Evolutionary conservation across 37 sponge, comb jelly and placozoan genomes (phyloP).

Genomic region (Haliclona indistincta): DNA sequence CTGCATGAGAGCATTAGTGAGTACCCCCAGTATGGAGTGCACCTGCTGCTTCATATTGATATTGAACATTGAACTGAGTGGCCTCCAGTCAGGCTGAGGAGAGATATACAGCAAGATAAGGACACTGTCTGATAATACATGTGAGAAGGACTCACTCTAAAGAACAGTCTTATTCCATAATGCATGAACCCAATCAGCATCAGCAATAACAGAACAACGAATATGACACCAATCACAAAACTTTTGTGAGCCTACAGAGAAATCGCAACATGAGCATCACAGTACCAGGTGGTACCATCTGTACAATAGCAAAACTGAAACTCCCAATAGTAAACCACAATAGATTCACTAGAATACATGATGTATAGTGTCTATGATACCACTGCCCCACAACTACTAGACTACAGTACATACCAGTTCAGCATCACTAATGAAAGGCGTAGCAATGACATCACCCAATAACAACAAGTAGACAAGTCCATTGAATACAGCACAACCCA

Average conservation of each 20-base stretch:
- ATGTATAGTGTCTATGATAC: too few relatives aligned
- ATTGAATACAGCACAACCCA: slow-evolving; percentile 50
- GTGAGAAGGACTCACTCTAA: slow-evolving; percentile 37
- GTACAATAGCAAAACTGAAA: neutral
- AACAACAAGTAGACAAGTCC: slow-evolving; percentile 49
- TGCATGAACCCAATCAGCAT: slow-evolving; percentile 62
- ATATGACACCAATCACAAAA: slow-evolving; percentile 53
- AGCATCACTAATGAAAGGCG: slow-evolving; percentile 54
- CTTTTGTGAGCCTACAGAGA: slow-evolving; percentile 28
- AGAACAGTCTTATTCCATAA: slow-evolving; percentile 59
- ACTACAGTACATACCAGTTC: slow-evolving; percentile 45
- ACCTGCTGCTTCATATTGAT: slow-evolving; percentile 57
- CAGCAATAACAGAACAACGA: slow-evolving; percentile 48
- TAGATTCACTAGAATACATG: neutral
- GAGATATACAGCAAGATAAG: neutral
- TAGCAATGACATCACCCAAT: slow-evolving; percentile 68
- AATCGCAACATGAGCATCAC: neutral
- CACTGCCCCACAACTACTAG: too few relatives aligned
- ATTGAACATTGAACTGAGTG: slow-evolving; percentile 22
- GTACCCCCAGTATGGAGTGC: slow-evolving; percentile 38
- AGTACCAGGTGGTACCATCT: neutral
- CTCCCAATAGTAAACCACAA: neutral
- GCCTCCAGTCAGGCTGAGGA: slow-evolving; percentile 72
- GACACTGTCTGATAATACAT: neutral
- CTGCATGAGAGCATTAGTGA: slow-evolving; percentile 65